Evolutionary conservation across 2,113 vertebrate genomes (phyloP), one percentile per base, ranked within the genome.

Genomic region (Coryphaenoides rupestris): DNA sequence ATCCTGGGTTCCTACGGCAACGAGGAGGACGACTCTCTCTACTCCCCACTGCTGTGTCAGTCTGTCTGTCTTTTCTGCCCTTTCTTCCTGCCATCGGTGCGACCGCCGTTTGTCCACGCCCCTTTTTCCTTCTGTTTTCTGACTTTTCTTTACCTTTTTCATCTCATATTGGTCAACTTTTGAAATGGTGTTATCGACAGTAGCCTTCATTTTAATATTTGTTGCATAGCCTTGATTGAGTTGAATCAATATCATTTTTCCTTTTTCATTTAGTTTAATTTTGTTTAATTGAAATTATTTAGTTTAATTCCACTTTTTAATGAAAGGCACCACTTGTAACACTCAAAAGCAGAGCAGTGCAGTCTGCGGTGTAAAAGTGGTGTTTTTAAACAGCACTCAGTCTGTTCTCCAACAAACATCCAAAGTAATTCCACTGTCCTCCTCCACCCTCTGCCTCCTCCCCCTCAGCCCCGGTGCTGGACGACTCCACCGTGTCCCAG

Each of bases 21-120:
- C 95, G 96, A 99, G 86, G 96, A 99, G 89, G 96, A 98, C 92
- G 96, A 98, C 95, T 98, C 96, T 69, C 96, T 98, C 94, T 99
- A 96, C 95, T 98, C 96, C 93, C 96, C 96, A 95, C 95, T 96
- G 95, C 95, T 98, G 92, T 98, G 95, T 99, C 96, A 98, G 95
- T 98, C 95, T 92, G 89, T 98, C 94, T 95, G 86, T 93, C 90
- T 87, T 90, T 92, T 87, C 83, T 75, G 80, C 85, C 87, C 88
- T 81, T 75, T 63, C 64, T 71, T 72, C 63, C 75, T 54, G 69
- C 64, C 60, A 62, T 22, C 52, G 33, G 23, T 17, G 15, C 13
- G 26, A 15, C 33, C 65, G 19, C 61, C 59, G 58, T 73, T 69
- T 10, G 26, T 70, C 71, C 55, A 0, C 13, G 47, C 33, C 56